These are phyloP conservation scores for Ylistrum balloti DNA, from an alignment of 1,140 invertebrate genomes.

Conservation along the genomic window DNA sequence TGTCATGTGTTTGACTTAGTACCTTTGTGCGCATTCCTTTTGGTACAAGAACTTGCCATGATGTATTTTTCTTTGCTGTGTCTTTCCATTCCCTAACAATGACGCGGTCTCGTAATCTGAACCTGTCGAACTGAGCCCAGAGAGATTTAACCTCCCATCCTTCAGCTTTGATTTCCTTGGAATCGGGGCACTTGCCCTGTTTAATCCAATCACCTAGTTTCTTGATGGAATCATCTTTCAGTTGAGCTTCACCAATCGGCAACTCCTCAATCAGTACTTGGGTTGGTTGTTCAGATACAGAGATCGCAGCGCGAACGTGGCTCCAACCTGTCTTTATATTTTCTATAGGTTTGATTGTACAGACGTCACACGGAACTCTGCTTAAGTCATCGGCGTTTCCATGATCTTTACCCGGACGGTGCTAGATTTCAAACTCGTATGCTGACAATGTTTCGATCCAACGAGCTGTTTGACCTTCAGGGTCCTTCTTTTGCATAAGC, in stretches of 20 bases:
- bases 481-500: constrained; percentile 57
- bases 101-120: neutral
- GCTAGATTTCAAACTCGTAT: constrained; percentile 68
- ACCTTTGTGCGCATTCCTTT: neutral
- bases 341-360: too few relatives aligned
- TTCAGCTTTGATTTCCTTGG: neutral
- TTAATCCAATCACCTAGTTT: neutral
- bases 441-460: constrained; percentile 65
- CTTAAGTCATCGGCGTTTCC: constrained; percentile 71
- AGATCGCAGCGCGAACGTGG: neutral
- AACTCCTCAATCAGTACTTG: neutral
- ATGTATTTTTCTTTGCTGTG: neutral
- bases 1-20: constrained; percentile 37
- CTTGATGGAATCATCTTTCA: neutral
- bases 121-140: neutral
- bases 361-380: constrained; percentile 48
- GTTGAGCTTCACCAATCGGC: neutral
- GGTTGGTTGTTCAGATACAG: neutral
- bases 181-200: neutral
- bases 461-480: constrained; percentile 54
- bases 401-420: constrained; percentile 67
- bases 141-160: neutral
- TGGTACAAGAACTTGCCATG: constrained; percentile 47
- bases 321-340: too few relatives aligned
- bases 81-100: neutral